Conservation (phyloP, 2,888 invertebrate genomes). For the Caenorhabditis virilis region DNA sequence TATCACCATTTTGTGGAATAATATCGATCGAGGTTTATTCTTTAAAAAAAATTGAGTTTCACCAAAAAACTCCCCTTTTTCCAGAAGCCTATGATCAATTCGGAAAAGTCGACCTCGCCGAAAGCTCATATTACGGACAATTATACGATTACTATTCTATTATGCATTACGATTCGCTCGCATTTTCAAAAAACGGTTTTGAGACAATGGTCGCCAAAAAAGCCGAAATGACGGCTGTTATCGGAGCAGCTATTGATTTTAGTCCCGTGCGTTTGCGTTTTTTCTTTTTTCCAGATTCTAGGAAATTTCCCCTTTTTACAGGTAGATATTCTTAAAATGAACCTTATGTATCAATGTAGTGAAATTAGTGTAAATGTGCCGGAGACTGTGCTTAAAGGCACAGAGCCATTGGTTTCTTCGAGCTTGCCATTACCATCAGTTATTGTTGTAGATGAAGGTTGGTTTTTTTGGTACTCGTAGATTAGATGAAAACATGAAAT, state of each 20-base stretch:
- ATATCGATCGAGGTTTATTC: slow-evolving; percentile 65
- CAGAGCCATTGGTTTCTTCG: too few species aligned
- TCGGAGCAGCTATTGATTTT: slow-evolving; percentile 67
- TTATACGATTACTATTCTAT: slow-evolving; percentile 53
- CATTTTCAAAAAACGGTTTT: slow-evolving; percentile 65
- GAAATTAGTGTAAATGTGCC: too few species aligned
- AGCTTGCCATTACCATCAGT: too few species aligned
- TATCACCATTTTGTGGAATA: slow-evolving; percentile 67
- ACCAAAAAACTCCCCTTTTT: slow-evolving; percentile 4
- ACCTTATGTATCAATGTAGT: slow-evolving; percentile 65
- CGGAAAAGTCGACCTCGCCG: slow-evolving; percentile 67
- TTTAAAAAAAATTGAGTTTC: not conserved
- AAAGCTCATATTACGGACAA: slow-evolving; percentile 67
- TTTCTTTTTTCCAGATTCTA: too few species aligned
- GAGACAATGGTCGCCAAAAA: slow-evolving; percentile 63
- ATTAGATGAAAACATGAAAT: too few species aligned
- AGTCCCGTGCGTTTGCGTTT: slow-evolving; percentile 50
- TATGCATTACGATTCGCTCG: slow-evolving; percentile 67
- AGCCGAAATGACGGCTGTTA: slow-evolving; percentile 65
- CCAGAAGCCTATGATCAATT: slow-evolving; percentile 69
- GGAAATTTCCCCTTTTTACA: slow-evolving; percentile 4
- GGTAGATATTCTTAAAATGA: slow-evolving; percentile 67
- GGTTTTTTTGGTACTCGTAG: too few species aligned
- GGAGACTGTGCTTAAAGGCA: too few species aligned
- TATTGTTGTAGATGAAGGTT: too few species aligned